Percentiles rank a stretch among this genome's conserved stretches.
phyloP scores from a whole-genome alignment of 2,888 invertebrate species.

The Phymatocera aterrima region DNA sequence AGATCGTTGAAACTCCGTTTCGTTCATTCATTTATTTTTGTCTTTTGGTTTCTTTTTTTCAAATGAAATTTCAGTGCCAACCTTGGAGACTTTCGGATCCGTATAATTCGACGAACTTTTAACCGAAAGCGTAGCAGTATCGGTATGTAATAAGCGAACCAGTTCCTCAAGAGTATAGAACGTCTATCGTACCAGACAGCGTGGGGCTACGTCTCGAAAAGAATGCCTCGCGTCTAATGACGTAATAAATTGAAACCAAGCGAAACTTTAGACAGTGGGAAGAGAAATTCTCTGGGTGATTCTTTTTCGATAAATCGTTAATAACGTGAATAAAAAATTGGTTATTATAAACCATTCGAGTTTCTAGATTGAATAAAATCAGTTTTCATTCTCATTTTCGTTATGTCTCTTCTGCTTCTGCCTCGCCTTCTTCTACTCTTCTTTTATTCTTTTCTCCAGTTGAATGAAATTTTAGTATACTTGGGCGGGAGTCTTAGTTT shows the following conservation, averaged over 20 bases:
- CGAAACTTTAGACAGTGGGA: background rate
- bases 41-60: too few species aligned
- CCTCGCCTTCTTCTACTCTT: too few species aligned
- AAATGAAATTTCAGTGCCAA: too few species aligned
- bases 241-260: constrained; percentile 69
- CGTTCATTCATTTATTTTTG: too few species aligned
- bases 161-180: background rate
- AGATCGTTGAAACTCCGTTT: too few species aligned
- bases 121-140: background rate
- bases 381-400: too few species aligned
- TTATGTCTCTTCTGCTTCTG: too few species aligned
- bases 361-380: too few species aligned
- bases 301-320: background rate
- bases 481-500: background rate
- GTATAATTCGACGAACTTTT: background rate
- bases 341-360: background rate
- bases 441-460: too few species aligned
- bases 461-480: too few species aligned
- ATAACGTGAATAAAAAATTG: background rate
- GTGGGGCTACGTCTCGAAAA: constrained; percentile 72
- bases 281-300: background rate
- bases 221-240: constrained; percentile 74
- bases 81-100: too few species aligned
- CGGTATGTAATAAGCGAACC: background rate
- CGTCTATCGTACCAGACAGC: constrained; percentile 74